Evolutionary conservation across 2,797 vertebrate genomes (phyloP).

Genomic region (Bradypodion pumilum): DNA sequence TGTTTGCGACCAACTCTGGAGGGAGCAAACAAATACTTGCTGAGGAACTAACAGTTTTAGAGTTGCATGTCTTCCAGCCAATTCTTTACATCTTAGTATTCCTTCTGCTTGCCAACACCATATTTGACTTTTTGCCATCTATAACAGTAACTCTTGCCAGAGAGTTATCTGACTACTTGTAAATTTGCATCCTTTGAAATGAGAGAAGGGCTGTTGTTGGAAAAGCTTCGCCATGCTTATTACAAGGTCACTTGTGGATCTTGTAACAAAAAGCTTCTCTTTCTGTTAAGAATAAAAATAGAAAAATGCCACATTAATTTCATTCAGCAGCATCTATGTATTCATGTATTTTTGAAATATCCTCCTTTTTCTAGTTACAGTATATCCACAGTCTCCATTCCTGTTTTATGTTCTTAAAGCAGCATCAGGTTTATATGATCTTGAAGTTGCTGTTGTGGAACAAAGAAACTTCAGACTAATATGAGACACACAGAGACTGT

Average conservation of each 20-base stretch:
- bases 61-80: neutral
- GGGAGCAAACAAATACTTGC: neutral
- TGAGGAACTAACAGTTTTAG: neutral
- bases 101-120: neutral
- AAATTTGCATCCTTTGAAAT: neutral
- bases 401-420: neutral
- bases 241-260: neutral
- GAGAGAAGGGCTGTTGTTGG: neutral
- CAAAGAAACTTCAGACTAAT: neutral
- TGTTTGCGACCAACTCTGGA: neutral
- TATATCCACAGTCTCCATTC: neutral
- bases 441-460: neutral
- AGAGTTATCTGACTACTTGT: neutral
- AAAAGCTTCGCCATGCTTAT: neutral
- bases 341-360: slow-evolving; percentile 9
- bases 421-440: neutral
- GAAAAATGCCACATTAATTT: neutral
- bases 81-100: slow-evolving; percentile 1
- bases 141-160: neutral
- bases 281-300: neutral
- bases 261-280: neutral
- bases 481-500: too few species aligned
- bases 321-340: neutral
- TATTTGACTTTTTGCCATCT: neutral
- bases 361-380: neutral